phyloP scores from a whole-genome alignment of 2,888 invertebrate genomes.

The Coelinius sp. region DNA sequence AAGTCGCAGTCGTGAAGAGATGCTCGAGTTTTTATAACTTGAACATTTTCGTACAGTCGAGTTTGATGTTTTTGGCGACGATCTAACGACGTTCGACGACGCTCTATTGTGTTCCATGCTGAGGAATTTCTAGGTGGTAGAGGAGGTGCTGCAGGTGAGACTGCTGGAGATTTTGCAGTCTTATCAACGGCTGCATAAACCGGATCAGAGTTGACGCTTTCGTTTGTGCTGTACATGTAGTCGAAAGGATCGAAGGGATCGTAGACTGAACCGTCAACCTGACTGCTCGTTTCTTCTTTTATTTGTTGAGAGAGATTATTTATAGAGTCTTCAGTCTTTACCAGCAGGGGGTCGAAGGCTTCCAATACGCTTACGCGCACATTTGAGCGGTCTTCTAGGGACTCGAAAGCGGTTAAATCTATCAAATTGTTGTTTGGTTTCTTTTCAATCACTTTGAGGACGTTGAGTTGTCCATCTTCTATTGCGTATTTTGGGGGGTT shows the following conservation, averaged over 20 bases:
- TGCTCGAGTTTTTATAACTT: slow-evolving; percentile 75
- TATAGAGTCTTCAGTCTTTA: slow-evolving; percentile 71
- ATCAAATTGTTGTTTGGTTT: slow-evolving; percentile 74
- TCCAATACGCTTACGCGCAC: slow-evolving; percentile 83
- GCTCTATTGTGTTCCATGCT: slow-evolving; percentile 72
- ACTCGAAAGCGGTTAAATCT: slow-evolving; percentile 72
- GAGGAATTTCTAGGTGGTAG: slow-evolving; percentile 75
- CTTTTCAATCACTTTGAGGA: slow-evolving; percentile 71
- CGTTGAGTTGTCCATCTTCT: slow-evolving; percentile 65
- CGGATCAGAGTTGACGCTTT: slow-evolving; percentile 77
- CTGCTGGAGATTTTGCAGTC: slow-evolving; percentile 72
- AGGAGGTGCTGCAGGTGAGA: slow-evolving; percentile 74
- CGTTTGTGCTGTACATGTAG: slow-evolving; percentile 80
- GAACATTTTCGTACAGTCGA: slow-evolving; percentile 81
- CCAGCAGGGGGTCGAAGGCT: slow-evolving; percentile 89
- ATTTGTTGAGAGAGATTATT: background rate
- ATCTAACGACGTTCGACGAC: slow-evolving; percentile 69
- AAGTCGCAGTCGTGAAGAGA: slow-evolving; percentile 83
- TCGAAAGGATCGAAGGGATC: slow-evolving; percentile 86
- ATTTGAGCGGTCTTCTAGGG: slow-evolving; percentile 71
- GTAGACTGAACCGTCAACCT: slow-evolving; percentile 77
- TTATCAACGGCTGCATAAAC: slow-evolving; percentile 80
- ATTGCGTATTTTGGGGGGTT: slow-evolving; percentile 45
- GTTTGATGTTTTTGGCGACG: slow-evolving; percentile 73
- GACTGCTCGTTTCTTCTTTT: slow-evolving; percentile 23